Percentiles rank a stretch among this genome's conserved stretches.
Conservation (phyloP, 2,113 vertebrate species). For the Grallaria varia region DNA sequence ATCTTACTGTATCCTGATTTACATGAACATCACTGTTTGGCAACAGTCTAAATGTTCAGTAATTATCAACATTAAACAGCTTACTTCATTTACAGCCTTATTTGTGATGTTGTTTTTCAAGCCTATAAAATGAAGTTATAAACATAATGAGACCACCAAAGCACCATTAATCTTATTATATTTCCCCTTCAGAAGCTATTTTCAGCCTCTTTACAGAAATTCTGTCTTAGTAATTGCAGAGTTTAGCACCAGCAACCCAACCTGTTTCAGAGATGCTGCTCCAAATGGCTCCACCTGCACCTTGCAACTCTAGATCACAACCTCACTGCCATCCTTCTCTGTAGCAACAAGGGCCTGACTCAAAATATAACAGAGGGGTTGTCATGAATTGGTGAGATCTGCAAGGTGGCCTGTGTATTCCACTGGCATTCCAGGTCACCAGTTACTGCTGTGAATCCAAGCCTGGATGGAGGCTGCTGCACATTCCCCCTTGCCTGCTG, state of each 20-base stretch:
- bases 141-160: constrained; percentile 34
- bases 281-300: background rate
- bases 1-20: background rate
- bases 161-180: background rate
- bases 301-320: background rate
- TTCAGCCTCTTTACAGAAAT: constrained; percentile 9
- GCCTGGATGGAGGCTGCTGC: background rate
- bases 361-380: background rate
- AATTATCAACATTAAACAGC: constrained; percentile 49
- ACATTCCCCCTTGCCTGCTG: fast-evolving
- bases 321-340: background rate
- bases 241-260: background rate
- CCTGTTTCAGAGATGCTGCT: background rate
- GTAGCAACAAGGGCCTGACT: background rate
- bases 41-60: background rate
- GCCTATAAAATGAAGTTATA: constrained; percentile 48
- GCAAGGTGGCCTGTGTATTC: background rate
- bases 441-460: background rate
- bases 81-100: constrained; percentile 54
- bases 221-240: background rate
- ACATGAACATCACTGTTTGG: constrained; percentile 33
- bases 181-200: constrained; percentile 7
- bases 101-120: constrained; percentile 48
- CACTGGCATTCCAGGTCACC: background rate
- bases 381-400: background rate